Evolutionary conservation across 1,140 invertebrate genomes (phyloP).

Genomic region (Drosophila sulfurigaster): DNA sequence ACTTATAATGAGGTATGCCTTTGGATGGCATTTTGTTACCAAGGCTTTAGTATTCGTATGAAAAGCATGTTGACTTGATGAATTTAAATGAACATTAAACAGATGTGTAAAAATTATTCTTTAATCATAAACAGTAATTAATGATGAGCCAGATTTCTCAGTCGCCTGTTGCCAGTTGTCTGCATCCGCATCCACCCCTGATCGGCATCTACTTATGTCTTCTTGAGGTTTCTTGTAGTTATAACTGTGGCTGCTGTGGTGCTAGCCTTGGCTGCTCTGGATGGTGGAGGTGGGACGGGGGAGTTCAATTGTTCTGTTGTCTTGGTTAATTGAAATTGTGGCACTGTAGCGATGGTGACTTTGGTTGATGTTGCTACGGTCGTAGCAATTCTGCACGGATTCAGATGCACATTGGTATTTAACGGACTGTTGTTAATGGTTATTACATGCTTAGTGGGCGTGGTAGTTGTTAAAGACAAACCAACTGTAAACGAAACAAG

Average conservation of each 20-base stretch:
- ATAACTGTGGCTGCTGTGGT: conserved; percentile 42
- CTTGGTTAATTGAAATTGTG: conserved; percentile 24
- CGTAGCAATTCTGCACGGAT: conserved; percentile 52
- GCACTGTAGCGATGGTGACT: conserved; percentile 49
- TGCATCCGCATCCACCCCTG: conserved; percentile 1
- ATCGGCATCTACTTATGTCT: conserved; percentile 41
- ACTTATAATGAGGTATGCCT: neutral
- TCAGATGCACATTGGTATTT: conserved; percentile 52
- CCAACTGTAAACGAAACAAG: conserved; percentile 84
- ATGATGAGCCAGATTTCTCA: neutral
- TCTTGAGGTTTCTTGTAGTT: conserved; percentile 49
- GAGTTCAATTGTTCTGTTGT: conserved; percentile 19
- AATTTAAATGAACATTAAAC: conserved; percentile 37
- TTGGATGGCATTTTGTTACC: neutral
- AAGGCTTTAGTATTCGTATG: neutral
- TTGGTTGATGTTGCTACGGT: conserved; percentile 50
- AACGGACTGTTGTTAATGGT: conserved; percentile 81
- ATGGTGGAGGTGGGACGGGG: conserved; percentile 7
- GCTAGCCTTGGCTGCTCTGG: conserved; percentile 33
- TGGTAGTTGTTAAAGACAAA: conserved; percentile 72
- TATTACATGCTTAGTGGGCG: conserved; percentile 82
- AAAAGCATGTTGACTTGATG: neutral
- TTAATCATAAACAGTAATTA: conserved; percentile 34
- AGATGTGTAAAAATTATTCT: conserved; percentile 36
- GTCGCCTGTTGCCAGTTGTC: neutral